Conservation (phyloP, 1,140 invertebrate genomes). For the Leptopilina clavipes region DNA sequence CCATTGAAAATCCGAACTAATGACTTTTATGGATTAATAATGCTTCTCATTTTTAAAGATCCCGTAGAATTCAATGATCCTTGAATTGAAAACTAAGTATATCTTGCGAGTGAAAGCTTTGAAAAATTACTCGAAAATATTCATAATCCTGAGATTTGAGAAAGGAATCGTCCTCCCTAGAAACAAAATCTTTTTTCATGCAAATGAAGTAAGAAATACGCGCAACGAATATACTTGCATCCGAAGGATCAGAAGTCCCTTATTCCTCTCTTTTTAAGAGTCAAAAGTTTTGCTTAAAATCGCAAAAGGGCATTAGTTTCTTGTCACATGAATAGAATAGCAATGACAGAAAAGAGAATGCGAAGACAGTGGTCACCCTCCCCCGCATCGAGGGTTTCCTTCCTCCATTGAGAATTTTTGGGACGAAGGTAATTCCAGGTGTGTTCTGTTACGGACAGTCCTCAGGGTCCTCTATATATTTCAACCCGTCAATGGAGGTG, state of each 20-base stretch:
- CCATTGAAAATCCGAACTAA: background rate
- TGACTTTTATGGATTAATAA: background rate
- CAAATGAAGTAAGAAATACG: slow-evolving; percentile 15
- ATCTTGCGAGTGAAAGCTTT: background rate
- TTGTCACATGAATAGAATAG: background rate
- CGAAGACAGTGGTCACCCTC: slow-evolving; percentile 4
- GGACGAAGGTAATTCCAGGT: slow-evolving; percentile 63
- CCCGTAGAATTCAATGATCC: background rate
- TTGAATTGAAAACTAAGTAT: slow-evolving; percentile 9
- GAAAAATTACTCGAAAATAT: background rate
- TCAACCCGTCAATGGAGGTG: slow-evolving; percentile 65
- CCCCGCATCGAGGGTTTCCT: background rate
- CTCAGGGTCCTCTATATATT: slow-evolving; percentile 64
- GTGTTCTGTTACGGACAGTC: slow-evolving; percentile 55
- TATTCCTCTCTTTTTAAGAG: background rate
- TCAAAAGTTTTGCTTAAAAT: slow-evolving; percentile 17
- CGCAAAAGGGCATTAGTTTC: slow-evolving; percentile 1
- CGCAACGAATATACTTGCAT: background rate
- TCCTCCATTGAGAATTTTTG: slow-evolving; percentile 37
- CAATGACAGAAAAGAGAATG: background rate
- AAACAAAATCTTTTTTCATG: slow-evolving; percentile 27
- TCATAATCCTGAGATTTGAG: background rate
- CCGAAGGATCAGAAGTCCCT: background rate
- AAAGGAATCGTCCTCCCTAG: background rate
- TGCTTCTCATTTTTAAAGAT: too few relatives aligned